Percentiles rank a stretch among this genome's conserved stretches.
Evolutionary conservation across 2,888 invertebrate genomes (phyloP).

Genomic region (Nomada fabriciana): DNA sequence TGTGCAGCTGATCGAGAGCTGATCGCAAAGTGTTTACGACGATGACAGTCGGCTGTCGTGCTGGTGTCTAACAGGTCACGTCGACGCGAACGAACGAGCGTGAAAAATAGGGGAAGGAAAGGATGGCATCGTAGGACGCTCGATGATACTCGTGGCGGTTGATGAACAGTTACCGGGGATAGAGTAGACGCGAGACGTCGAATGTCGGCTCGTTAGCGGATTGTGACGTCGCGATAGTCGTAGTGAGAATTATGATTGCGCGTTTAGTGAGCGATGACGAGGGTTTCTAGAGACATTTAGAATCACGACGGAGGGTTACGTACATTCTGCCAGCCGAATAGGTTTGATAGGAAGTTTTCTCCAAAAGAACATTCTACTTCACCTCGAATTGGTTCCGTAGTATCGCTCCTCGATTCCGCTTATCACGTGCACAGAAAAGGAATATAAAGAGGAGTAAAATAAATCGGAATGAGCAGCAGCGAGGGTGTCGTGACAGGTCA

Average conservation of each 20-base stretch:
- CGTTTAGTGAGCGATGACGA: slow-evolving; percentile 20
- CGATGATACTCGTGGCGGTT: not conserved
- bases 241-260: slow-evolving; percentile 18
- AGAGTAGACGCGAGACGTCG: slow-evolving; percentile 8
- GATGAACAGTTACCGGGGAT: slow-evolving; percentile 6
- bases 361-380: not conserved
- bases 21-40: not conserved
- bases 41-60: slow-evolving; percentile 36
- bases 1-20: not conserved
- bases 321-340: too few relatives aligned
- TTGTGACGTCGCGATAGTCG: not conserved
- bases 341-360: too few relatives aligned
- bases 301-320: not conserved
- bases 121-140: not conserved
- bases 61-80: slow-evolving; percentile 25
- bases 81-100: not conserved
- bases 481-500: slow-evolving; percentile 74
- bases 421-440: not conserved
- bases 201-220: not conserved
- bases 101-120: slow-evolving; percentile 5
- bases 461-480: slow-evolving; percentile 70
- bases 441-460: not conserved
- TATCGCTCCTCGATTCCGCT: not conserved
- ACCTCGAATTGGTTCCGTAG: not conserved
- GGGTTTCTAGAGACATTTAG: slow-evolving; percentile 7